phyloP scores from a whole-genome alignment of 2,797 vertebrate species.

The Hypotaenidia philippensis region DNA sequence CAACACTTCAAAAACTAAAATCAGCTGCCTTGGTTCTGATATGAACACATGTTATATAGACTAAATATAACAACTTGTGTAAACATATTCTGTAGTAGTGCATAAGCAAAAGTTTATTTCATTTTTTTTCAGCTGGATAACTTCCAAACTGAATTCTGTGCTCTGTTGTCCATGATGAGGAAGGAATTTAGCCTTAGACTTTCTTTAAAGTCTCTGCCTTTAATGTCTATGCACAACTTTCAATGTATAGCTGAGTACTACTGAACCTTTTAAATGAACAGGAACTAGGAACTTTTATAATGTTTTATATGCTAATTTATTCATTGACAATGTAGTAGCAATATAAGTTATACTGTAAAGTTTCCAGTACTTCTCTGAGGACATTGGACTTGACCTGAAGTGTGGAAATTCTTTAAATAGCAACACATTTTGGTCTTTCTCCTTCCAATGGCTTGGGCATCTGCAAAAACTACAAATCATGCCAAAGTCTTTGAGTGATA shows the following conservation, averaged over 20 bases:
- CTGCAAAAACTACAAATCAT: conserved; percentile 61
- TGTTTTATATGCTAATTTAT: conserved; percentile 54
- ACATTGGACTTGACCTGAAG: conserved; percentile 30
- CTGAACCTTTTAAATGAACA: conserved; percentile 34
- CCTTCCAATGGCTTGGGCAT: conserved; percentile 41
- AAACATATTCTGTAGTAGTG: not conserved
- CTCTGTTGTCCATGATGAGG: not conserved
- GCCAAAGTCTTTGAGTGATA: conserved; percentile 59
- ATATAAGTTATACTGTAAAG: not conserved
- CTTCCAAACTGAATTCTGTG: not conserved
- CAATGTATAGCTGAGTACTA: not conserved
- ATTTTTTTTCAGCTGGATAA: conserved; percentile 24
- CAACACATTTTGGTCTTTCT: conserved; percentile 44
- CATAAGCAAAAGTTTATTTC: not conserved
- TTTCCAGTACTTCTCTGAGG: conserved; percentile 22
- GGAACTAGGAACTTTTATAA: conserved; percentile 28
- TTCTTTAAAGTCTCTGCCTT: not conserved
- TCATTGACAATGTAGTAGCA: conserved; percentile 12
- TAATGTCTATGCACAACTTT: not conserved
- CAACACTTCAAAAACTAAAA: not conserved
- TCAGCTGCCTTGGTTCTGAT: not conserved
- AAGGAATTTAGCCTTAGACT: conserved; percentile 13
- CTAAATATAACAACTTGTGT: not conserved
- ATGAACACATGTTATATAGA: not conserved
- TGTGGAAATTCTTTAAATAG: conserved; percentile 40